Conservation (phyloP, 1,140 invertebrate species). For the Parasteatoda tepidariorum region DNA sequence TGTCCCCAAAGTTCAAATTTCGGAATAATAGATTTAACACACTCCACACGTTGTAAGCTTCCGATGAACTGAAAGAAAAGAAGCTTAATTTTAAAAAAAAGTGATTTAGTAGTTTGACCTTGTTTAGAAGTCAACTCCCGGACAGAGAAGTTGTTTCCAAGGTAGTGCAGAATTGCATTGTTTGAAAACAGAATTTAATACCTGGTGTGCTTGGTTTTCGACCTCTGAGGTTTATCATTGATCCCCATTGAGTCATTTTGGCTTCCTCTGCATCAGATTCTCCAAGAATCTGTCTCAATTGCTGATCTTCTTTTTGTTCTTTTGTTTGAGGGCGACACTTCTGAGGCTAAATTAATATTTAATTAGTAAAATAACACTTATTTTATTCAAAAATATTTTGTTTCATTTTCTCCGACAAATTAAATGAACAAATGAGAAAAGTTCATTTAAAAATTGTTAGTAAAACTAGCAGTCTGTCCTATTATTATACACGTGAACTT, state of each 20-base stretch:
- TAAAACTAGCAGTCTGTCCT: too few relatives aligned
- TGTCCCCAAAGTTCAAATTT: too few relatives aligned
- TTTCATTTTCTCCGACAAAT: background rate
- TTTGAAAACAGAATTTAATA: too few relatives aligned
- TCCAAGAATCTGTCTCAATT: constrained; percentile 78
- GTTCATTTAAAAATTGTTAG: background rate
- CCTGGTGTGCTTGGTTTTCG: constrained; percentile 20
- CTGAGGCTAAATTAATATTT: constrained; percentile 72
- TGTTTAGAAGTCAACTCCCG: too few relatives aligned
- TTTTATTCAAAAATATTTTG: background rate
- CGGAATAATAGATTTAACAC: too few relatives aligned
- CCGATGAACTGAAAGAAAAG: too few relatives aligned
- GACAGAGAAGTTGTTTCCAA: too few relatives aligned
- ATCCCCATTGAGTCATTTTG: constrained; percentile 34
- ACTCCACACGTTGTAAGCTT: too few relatives aligned
- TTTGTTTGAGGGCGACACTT: constrained; percentile 76
- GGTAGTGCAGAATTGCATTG: too few relatives aligned
- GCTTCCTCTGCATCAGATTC: constrained; percentile 69
- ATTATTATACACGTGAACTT: too few relatives aligned
- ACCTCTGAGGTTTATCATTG: constrained; percentile 36
- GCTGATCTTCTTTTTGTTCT: constrained; percentile 82
- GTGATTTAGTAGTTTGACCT: too few relatives aligned
- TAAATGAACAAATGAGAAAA: background rate
- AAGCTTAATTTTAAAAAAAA: too few relatives aligned
- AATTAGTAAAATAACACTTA: background rate